Evolutionary conservation across 2,113 vertebrate genomes (phyloP).

Genomic region (Calypte anna): DNA sequence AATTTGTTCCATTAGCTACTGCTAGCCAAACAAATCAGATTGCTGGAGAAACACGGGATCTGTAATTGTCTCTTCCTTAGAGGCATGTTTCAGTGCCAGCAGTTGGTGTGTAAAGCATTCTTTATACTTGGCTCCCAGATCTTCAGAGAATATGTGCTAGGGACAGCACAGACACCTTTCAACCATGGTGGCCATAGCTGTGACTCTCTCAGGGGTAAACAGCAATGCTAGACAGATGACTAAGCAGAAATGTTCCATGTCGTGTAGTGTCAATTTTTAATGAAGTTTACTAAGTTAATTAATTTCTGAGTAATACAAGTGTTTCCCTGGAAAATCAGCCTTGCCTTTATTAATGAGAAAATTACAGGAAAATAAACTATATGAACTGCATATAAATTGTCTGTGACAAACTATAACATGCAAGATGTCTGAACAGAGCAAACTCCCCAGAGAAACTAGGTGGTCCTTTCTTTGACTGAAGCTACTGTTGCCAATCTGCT

Average conservation of each 20-base stretch:
- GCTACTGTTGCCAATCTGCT: background rate
- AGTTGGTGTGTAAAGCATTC: background rate
- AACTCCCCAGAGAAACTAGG: background rate
- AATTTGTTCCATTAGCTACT: background rate
- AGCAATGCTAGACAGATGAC: background rate
- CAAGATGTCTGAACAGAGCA: background rate
- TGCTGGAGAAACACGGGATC: background rate
- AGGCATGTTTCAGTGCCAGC: background rate
- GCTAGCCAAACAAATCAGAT: background rate
- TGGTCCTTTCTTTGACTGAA: slow-evolving; percentile 45
- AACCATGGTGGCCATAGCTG: background rate
- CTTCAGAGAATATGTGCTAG: background rate
- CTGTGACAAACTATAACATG: background rate
- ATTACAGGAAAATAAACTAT: background rate
- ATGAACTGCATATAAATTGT: background rate
- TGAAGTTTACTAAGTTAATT: background rate
- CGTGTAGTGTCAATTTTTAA: background rate
- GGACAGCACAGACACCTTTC: background rate
- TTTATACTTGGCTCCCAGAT: background rate
- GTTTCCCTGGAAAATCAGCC: background rate
- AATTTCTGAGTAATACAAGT: background rate
- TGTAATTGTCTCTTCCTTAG: background rate
- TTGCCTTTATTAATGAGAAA: background rate
- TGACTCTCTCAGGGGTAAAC: background rate
- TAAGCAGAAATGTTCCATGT: background rate